Base-by-base conservation (phyloP, 2,888 invertebrate species). In the Polyploca ridens region DNA sequence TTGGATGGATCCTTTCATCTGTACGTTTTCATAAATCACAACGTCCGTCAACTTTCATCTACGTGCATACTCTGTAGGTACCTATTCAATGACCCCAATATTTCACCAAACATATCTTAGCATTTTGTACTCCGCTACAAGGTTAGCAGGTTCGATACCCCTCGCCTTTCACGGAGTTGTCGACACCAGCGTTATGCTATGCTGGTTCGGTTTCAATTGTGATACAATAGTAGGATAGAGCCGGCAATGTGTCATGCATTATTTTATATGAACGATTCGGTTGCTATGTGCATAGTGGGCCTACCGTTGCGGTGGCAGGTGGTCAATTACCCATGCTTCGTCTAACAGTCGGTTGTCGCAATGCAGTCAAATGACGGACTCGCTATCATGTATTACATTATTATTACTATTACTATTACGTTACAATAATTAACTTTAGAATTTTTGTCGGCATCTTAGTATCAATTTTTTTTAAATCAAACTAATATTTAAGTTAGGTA, bases 31-130 rank as follows among this genome's bases (percentile, higher is more conserved):
- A 72, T 77, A 79, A 75, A 76, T 76, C 75, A 77, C 72, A 76
- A 75, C 71, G 68, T 69, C 67, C 64, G 73, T 78, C 76, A 76
- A 82, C 84, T 86, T 87, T 86, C 82, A 78, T 83, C 78, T 72
- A 70, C 67, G 46, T 46, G 46, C n/a, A 46, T 46, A 46, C n/a
- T 46, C 44, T 5, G 66, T 72, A 65, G 58, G 57, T 63, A 65
- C 59, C 59, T 63, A 69, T 76, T 82, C 81, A 80, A 80, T 84
- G 88, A 79, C 89, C 88, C 82, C 78, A 77, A 87, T 88, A 75
- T 41, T 76, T 62, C 66, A 68, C 67, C 63, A 70, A 73, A 78
- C 67, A 69, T 73, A 75, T 76, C 77, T 78, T 73, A 76, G 68
- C 69, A 75, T 79, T 85, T 82, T 84, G 76, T 81, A 85, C 82